These are phyloP conservation scores for Taphrorychus bicolor DNA, from an alignment of 2,888 invertebrate species.

Conservation along the genomic window DNA sequence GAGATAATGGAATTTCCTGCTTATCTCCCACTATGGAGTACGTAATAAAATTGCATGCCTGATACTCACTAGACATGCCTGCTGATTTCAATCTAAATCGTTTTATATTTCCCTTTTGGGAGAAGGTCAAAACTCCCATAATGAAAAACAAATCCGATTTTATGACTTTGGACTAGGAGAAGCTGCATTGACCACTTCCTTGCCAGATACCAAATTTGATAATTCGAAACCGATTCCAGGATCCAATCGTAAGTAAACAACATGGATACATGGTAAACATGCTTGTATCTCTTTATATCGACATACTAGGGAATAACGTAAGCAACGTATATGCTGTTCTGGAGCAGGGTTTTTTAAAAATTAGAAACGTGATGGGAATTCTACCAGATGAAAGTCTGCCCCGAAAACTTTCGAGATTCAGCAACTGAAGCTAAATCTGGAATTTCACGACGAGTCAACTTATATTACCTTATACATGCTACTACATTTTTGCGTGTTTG, in stretches of 20 bases:
- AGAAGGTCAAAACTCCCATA: too few species aligned
- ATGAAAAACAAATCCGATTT: too few species aligned
- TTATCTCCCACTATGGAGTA: too few species aligned
- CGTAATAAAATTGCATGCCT: too few species aligned
- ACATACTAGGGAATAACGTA: neutral
- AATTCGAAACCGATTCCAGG: neutral
- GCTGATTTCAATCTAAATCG: too few species aligned
- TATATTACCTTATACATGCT: constrained; percentile 7
- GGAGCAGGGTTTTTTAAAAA: neutral
- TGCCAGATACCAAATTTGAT: neutral
- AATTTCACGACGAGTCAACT: constrained; percentile 9
- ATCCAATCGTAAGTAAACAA: neutral
- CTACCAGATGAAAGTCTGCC: neutral
- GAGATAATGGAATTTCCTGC: too few species aligned
- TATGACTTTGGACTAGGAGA: too few species aligned
- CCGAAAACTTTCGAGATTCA: neutral
- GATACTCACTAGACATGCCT: too few species aligned
- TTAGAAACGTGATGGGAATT: constrained; percentile 6
- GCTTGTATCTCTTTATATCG: neutral
- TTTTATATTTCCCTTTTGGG: too few species aligned
- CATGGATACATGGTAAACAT: neutral
- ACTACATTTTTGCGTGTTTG: constrained; percentile 3
- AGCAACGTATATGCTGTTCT: neutral
- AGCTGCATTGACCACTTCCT: too few species aligned
- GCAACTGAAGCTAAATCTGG: constrained; percentile 1